Percentiles rank a stretch among this genome's conserved stretches.
These are phyloP conservation scores for Drosophila anomalata DNA, from an alignment of 2,888 invertebrate genomes.

Conservation along the genomic window DNA sequence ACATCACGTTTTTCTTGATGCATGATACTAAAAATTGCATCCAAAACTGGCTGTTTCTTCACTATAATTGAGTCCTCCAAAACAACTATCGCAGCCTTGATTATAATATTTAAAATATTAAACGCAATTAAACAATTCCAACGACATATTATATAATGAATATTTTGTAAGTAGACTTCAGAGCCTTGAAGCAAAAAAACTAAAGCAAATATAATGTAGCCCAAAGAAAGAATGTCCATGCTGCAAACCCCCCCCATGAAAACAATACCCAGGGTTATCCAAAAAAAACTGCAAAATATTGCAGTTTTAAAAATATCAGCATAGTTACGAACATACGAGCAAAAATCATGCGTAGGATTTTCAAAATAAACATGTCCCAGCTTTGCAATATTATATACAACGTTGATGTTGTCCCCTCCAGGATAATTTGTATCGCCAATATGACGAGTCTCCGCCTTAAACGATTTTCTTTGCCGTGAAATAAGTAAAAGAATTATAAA, in stretches of 20 bases:
- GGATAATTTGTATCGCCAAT: constrained; percentile 84
- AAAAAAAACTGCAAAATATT: constrained; percentile 94
- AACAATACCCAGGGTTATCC: constrained; percentile 97
- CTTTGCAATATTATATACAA: constrained; percentile 89
- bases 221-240: constrained; percentile 96
- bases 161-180: constrained; percentile 96
- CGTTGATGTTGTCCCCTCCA: constrained; percentile 90
- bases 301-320: constrained; percentile 95
- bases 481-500: constrained; percentile 94
- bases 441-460: constrained; percentile 89
- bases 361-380: constrained; percentile 86
- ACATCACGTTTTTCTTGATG: constrained; percentile 23
- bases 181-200: constrained; percentile 99
- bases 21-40: constrained; percentile 48
- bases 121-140: constrained; percentile 96
- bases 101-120: constrained; percentile 93
- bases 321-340: constrained; percentile 91
- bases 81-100: constrained; percentile 94
- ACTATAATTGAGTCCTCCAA: constrained; percentile 90
- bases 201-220: constrained; percentile 97
- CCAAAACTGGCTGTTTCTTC: constrained; percentile 41
- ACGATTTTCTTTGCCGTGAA: constrained; percentile 92
- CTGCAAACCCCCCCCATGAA: constrained; percentile 98
- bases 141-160: constrained; percentile 90
- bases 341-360: constrained; percentile 95